Evolutionary conservation across 2,113 vertebrate species (phyloP).

Genomic region (Panurus biarmicus): DNA sequence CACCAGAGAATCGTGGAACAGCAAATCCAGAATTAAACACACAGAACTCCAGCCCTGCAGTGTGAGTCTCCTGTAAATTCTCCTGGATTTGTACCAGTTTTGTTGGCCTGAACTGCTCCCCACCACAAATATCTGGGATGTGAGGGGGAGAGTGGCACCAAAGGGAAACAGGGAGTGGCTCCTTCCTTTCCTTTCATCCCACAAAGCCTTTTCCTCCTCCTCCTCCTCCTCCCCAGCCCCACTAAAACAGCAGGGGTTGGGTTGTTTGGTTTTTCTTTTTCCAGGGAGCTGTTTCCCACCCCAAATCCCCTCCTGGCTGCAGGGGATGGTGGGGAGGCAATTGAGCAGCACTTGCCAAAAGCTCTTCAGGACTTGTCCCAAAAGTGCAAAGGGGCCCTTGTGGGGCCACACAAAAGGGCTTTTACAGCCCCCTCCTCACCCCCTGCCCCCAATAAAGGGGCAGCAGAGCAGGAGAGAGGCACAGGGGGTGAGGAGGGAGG

Average conservation of each 20-base stretch:
- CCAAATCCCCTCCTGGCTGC: background rate
- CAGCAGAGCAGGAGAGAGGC: background rate
- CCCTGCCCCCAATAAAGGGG: background rate
- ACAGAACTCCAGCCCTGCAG: background rate
- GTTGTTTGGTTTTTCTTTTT: too few relatives aligned
- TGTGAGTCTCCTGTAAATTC: fast-evolving
- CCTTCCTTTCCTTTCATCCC: background rate
- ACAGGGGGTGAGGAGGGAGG: background rate
- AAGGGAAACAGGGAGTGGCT: background rate
- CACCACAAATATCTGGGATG: fast-evolving
- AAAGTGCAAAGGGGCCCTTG: background rate
- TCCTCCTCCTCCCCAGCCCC: background rate
- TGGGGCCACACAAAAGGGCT: background rate
- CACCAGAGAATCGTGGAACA: fast-evolving
- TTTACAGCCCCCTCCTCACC: background rate
- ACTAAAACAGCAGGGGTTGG: background rate
- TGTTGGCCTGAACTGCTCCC: background rate
- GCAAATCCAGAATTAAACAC: background rate
- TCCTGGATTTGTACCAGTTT: background rate
- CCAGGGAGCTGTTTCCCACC: background rate
- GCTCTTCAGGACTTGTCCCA: background rate
- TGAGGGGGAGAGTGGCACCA: background rate
- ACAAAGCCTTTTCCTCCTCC: background rate
- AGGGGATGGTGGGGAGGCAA: background rate
- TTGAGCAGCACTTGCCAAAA: conserved; percentile 7